These are phyloP conservation scores for Sisor rabdophorus DNA, from an alignment of 2,113 vertebrate species.

Conservation along the genomic window DNA sequence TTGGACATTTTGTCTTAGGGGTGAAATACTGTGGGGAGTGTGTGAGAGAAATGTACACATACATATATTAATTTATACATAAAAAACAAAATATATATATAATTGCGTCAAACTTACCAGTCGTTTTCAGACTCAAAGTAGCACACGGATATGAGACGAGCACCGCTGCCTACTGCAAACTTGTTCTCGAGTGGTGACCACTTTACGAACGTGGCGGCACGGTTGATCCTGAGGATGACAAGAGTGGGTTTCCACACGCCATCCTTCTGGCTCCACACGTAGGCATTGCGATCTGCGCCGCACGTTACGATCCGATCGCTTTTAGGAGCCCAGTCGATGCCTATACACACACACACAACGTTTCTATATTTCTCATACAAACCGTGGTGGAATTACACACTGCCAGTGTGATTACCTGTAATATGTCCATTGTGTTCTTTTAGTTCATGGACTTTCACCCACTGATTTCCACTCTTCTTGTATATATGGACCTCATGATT, in stretches of 20 bases:
- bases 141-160: conserved; percentile 96
- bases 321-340: conserved; percentile 98
- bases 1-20: too few species aligned
- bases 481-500: conserved; percentile 99
- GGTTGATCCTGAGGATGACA: conserved; percentile 96
- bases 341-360: conserved; percentile 57
- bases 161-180: conserved; percentile 96
- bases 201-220: conserved; percentile 95
- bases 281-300: conserved; percentile 94
- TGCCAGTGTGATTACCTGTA: conserved; percentile 73
- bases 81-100: too few species aligned
- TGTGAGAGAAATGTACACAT: too few species aligned
- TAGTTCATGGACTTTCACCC: conserved; percentile 92
- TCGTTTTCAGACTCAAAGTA: conserved; percentile 99
- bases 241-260: conserved; percentile 96
- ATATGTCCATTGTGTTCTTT: conserved; percentile 99
- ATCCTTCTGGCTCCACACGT: conserved; percentile 98
- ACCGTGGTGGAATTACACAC: background rate
- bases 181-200: conserved; percentile 99
- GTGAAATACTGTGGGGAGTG: too few species aligned
- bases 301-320: conserved; percentile 98
- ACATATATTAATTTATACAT: too few species aligned
- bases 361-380: background rate
- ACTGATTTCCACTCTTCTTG: conserved; percentile 94
- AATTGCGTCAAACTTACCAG: conserved; percentile 74